Evolutionary conservation across 2,797 vertebrate genomes (phyloP), one percentile per base, ranked within the genome.

Genomic region (Sandelia bainsii): DNA sequence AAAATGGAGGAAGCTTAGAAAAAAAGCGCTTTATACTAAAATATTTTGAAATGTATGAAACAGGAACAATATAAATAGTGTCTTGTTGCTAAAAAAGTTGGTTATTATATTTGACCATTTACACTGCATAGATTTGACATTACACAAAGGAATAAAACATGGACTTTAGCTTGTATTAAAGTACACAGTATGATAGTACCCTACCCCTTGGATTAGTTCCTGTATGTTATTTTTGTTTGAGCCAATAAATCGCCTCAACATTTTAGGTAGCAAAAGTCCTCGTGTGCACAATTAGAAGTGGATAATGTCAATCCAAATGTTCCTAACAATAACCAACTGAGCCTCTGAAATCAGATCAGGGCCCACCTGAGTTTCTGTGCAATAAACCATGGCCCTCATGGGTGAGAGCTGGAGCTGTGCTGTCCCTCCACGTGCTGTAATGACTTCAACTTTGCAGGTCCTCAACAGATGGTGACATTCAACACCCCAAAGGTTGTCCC

Each of bases 391-490:
- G 37, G 68, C 54, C 82, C 87, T 84, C 84, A 17, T 13, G 80
- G 76, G 72, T 20, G 65, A 53, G 74, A 20, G 71, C 51, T 45
- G 62, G 69, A 75, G 62, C 72, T 19, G 34, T 1, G 46, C 67
- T 58, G 70, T 79, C 64, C 57, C 72, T 76, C 65, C 81, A 70
- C 50, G 50, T 51, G 67, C 79, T 63, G 61, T 82, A 89, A 86
- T 83, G 86, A 84, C 81, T 87, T 83, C 82, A 81, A 65, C 85
- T 66, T 70, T 85, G 85, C 81, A 59, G 73, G 73, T 84, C 76
- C 54, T 86, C 84, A 87, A 91, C 93, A 93, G 91, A 92, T 91
- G 93, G 90, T 91, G 93, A 92, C 91, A 92, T 93, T 92, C 87
- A 86, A 89, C 76, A 80, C 87, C 86, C 84, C 62, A 68, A 86